A percentile compares a stretch with the other conserved stretches of the same genome.
Evolutionary conservation across 2,113 vertebrate genomes (phyloP).

Genomic region (Xiphophorus hellerii): DNA sequence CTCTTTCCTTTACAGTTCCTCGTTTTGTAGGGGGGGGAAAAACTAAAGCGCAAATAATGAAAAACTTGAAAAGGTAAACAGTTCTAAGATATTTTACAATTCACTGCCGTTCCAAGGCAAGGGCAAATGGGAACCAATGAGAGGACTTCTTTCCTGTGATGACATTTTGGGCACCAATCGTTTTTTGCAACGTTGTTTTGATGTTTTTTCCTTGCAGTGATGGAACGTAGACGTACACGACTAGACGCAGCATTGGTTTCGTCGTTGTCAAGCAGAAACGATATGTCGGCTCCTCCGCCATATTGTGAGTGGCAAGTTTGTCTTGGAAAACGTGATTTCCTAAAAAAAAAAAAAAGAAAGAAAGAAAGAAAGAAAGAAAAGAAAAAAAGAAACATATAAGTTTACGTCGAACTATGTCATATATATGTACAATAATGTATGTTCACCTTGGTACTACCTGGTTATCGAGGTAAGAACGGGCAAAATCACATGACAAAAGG

Average conservation of each 20-base stretch:
- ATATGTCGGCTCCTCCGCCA: not conserved
- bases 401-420: not conserved
- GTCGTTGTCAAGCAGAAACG: not conserved
- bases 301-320: not conserved
- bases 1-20: not conserved
- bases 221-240: not conserved
- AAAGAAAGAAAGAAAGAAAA: too few relatives aligned
- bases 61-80: constrained; percentile 14
- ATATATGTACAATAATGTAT: not conserved
- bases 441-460: not conserved
- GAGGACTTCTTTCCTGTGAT: constrained; percentile 15
- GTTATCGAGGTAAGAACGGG: not conserved
- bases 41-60: not conserved
- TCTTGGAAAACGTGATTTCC: not conserved
- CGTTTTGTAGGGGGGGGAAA: not conserved
- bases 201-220: not conserved
- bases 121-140: constrained; percentile 60
- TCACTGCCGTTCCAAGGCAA: constrained; percentile 1
- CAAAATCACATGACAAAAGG: not conserved
- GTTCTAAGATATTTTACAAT: constrained; percentile 33
- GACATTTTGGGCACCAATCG: constrained; percentile 30
- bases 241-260: not conserved
- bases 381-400: not conserved
- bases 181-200: constrained; percentile 44
- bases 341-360: not conserved